These are phyloP conservation scores for Atta cephalotes DNA, from an alignment of 1,140 invertebrate genomes.

Conservation along the genomic window DNA sequence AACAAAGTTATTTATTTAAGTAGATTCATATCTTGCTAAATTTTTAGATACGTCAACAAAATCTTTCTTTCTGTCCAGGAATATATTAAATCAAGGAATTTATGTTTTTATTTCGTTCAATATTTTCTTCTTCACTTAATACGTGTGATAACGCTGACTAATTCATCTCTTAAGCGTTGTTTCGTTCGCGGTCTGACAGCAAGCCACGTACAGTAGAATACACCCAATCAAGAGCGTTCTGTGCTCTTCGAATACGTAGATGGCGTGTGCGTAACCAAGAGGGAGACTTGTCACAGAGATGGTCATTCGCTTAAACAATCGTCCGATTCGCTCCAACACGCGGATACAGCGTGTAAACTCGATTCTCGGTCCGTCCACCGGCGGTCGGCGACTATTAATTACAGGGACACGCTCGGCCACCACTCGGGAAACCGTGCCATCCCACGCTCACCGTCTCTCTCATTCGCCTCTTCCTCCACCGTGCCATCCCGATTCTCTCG, in stretches of 20 bases:
- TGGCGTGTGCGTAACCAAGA: background rate
- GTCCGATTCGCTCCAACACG: conserved; percentile 58
- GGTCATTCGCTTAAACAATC: conserved; percentile 60
- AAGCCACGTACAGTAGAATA: background rate
- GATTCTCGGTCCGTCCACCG: conserved; percentile 60
- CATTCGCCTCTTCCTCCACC: background rate
- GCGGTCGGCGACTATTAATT: conserved; percentile 81
- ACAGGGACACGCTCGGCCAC: conserved; percentile 77
- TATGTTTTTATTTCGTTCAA: background rate
- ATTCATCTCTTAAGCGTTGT: background rate
- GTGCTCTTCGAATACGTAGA: conserved; percentile 9
- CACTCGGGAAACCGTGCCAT: conserved; percentile 73
- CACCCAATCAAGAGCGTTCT: background rate
- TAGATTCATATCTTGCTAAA: too few species aligned
- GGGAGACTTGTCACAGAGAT: conserved; percentile 36
- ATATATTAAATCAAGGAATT: background rate
- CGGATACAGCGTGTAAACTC: conserved; percentile 69
- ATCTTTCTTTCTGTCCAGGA: too few species aligned
- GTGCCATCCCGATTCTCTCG: conserved; percentile 57
- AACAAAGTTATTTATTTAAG: too few species aligned
- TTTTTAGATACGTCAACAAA: too few species aligned
- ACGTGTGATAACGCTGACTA: background rate
- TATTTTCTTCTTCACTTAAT: background rate
- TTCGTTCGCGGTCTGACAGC: background rate
- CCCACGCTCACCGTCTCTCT: conserved; percentile 1